A percentile compares a stretch with the other conserved stretches of the same genome.
These are phyloP conservation scores for Oligia strigilis DNA, from an alignment of 2,888 invertebrate species.

Conservation along the genomic window DNA sequence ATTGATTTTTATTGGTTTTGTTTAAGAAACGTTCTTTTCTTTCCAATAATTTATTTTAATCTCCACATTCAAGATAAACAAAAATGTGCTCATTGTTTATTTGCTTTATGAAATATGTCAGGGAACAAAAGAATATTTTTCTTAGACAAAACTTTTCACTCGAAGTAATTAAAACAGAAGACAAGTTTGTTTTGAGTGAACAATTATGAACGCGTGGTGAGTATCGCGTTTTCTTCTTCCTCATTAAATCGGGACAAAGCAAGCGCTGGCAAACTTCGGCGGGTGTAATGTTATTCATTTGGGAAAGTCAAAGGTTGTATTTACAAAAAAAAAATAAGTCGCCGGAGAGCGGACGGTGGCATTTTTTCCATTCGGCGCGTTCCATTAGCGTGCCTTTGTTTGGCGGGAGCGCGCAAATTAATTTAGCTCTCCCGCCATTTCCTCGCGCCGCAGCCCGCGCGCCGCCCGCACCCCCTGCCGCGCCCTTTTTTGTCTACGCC, in stretches of 20 bases:
- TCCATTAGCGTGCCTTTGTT: slow-evolving; percentile 91
- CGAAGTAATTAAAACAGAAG: slow-evolving; percentile 81
- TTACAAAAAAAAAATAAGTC: slow-evolving; percentile 89
- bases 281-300: slow-evolving; percentile 90
- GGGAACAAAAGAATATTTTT: slow-evolving; percentile 70
- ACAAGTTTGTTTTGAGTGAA: slow-evolving; percentile 81
- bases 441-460: slow-evolving; percentile 83
- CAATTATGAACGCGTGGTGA: slow-evolving; percentile 80
- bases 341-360: slow-evolving; percentile 90
- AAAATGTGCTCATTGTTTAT: slow-evolving; percentile 39
- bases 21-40: slow-evolving; percentile 8
- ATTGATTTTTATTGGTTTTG: neutral
- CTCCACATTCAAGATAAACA: slow-evolving; percentile 30
- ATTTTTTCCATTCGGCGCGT: slow-evolving; percentile 91
- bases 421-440: slow-evolving; percentile 91
- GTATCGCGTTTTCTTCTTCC: slow-evolving; percentile 84
- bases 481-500: slow-evolving; percentile 90
- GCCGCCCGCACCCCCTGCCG: slow-evolving; percentile 80
- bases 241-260: slow-evolving; percentile 88
- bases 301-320: slow-evolving; percentile 90
- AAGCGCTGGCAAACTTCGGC: slow-evolving; percentile 83
- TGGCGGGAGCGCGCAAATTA: slow-evolving; percentile 91
- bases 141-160: slow-evolving; percentile 77
- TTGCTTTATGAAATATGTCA: slow-evolving; percentile 56
- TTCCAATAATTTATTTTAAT: slow-evolving; percentile 40